Evolutionary conservation across 2,888 invertebrate genomes (phyloP), one percentile per base, ranked within the genome.

Genomic region (Lomographa bimaculata): DNA sequence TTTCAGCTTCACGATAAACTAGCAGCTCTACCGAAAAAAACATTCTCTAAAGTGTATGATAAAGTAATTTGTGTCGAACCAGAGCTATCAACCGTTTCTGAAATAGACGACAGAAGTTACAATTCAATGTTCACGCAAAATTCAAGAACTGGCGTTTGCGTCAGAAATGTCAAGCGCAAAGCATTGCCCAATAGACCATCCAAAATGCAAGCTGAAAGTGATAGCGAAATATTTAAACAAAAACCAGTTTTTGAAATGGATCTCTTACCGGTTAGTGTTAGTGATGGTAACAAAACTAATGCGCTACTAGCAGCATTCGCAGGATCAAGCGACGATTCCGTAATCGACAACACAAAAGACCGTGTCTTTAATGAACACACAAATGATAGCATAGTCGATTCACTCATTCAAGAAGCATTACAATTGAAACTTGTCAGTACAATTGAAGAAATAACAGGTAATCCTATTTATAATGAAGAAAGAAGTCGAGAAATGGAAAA

Each of bases 1-100:
- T 75, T 77, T 25, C 75, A 86, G 86, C 70, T 85, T 1, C 75
- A 67, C 10, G 79, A 79, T 9, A 84, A 68, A 46, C 40, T 85
- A 50, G 64, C 64, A 11, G 67, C 67, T 1, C 57, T 81, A 17
- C 77, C 84, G 2, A 49, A 47, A 1, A 63, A 56, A 27, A 47
- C 28, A 28, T n/a, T n/a, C n/a, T n/a, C n/a, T n/a, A n/a, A n/a
- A n/a, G n/a, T n/a, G n/a, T 79, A 61, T 28, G 69, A 71, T n/a
- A 79, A 70, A 43, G 64, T 73, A 33, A 65, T 82, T 0, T 71
- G 73, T 30, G 69, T 61, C 2, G 32, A 35, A 1, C 83, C 82
- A 0, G 62, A 71, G 5, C 52, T 84, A 2, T 76, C 83, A 0
- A 58, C 51, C n/a, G 75, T 86, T 0, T 58, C 68, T 0, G 84